These are phyloP conservation scores for Sisor rabdophorus DNA, from an alignment of 2,113 vertebrate species.

Conservation along the genomic window DNA sequence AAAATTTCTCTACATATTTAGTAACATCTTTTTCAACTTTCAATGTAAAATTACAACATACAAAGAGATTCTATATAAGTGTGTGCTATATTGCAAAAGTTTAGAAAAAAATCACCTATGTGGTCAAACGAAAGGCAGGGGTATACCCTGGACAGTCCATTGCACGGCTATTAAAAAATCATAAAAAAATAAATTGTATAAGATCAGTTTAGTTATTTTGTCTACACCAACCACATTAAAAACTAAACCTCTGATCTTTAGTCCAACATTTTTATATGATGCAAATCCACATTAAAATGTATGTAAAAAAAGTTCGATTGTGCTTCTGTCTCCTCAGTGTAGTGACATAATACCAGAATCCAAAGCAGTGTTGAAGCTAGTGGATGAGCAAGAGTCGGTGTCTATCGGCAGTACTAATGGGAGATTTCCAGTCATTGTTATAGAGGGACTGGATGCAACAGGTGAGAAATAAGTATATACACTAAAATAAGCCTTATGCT, in stretches of 20 bases:
- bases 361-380: slow-evolving; percentile 65
- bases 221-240: neutral
- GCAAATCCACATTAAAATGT: neutral
- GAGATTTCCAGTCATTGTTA: slow-evolving; percentile 78
- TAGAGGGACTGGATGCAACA: slow-evolving; percentile 94
- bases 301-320: neutral
- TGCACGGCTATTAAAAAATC: no score
- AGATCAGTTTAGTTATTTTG: neutral
- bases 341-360: slow-evolving; percentile 78
- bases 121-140: no score
- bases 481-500: neutral
- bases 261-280: neutral
- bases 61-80: no score
- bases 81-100: no score
- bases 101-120: no score
- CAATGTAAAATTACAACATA: no score
- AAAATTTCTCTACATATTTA: no score
- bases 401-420: slow-evolving; percentile 58
- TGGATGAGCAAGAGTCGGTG: slow-evolving; percentile 65
- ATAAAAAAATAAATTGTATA: neutral
- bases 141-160: no score
- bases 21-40: no score
- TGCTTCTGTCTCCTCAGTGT: slow-evolving; percentile 68
- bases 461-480: slow-evolving; percentile 65
- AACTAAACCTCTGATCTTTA: neutral